phyloP scores from a whole-genome alignment of 2,888 invertebrate species.

The Lasioglossum lativentre region DNA sequence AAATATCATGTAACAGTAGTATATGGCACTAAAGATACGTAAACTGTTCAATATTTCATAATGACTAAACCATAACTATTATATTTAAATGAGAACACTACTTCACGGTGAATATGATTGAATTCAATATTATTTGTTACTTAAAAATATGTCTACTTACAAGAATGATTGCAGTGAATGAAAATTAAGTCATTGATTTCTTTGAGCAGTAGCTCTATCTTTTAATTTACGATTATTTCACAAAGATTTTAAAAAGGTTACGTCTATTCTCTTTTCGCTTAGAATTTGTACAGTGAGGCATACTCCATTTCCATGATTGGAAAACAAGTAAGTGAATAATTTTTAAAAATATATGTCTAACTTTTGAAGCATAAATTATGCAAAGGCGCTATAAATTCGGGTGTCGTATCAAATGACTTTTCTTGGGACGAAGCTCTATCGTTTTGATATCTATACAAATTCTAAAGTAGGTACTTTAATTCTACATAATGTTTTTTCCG shows the following conservation, averaged over 20 bases:
- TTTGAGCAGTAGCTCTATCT: constrained; percentile 8
- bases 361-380: constrained; percentile 45
- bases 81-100: constrained; percentile 36
- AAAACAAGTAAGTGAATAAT: constrained; percentile 40
- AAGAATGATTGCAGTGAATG: not conserved
- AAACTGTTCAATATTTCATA: constrained; percentile 45
- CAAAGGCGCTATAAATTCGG: constrained; percentile 43
- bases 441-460: constrained; percentile 56
- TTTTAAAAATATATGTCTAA: constrained; percentile 44
- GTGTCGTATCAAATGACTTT: constrained; percentile 42
- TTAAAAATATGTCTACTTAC: not conserved
- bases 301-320: constrained; percentile 27
- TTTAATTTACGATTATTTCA: constrained; percentile 18
- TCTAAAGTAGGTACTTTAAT: constrained; percentile 50
- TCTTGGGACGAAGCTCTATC: constrained; percentile 50
- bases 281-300: constrained; percentile 46
- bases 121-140: constrained; percentile 24
- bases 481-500: constrained; percentile 44
- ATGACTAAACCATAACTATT: constrained; percentile 36
- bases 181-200: constrained; percentile 6
- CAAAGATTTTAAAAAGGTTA: constrained; percentile 16
- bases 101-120: constrained; percentile 30
- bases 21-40: constrained; percentile 70
- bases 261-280: constrained; percentile 8
- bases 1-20: constrained; percentile 76